Conservation (phyloP, 2,888 invertebrate genomes). For the Cheilosia variabilis region DNA sequence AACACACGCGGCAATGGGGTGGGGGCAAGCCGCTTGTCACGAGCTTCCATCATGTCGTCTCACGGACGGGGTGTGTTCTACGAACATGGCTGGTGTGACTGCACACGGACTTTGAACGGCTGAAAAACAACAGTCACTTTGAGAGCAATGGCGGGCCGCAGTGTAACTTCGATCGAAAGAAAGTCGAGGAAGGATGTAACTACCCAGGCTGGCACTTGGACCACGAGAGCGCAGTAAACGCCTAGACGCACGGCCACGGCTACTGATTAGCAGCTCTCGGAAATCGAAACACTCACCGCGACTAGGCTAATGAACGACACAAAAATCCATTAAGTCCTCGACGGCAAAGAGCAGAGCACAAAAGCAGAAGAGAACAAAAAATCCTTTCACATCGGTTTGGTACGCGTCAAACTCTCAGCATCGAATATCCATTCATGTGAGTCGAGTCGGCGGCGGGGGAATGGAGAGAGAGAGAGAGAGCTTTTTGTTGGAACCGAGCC, state of each 20-base stretch:
- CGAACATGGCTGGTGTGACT: slow-evolving; percentile 72
- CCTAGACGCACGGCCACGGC: slow-evolving; percentile 45
- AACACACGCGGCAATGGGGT: slow-evolving; percentile 37
- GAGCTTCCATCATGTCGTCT: slow-evolving; percentile 50
- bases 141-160: slow-evolving; percentile 52
- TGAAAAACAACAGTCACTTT: slow-evolving; percentile 74
- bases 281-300: slow-evolving; percentile 54
- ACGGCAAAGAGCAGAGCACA: no score
- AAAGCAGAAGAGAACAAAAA: slow-evolving; percentile 19
- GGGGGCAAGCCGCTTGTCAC: slow-evolving; percentile 35
- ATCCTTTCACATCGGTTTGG: slow-evolving; percentile 28
- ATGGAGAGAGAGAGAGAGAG: slow-evolving; percentile 38
- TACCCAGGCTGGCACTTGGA: slow-evolving; percentile 70
- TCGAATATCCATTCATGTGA: slow-evolving; percentile 50
- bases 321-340: slow-evolving; percentile 71
- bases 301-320: slow-evolving; percentile 71
- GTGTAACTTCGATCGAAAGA: slow-evolving; percentile 8
- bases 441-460: neutral
- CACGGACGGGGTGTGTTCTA: slow-evolving; percentile 51
- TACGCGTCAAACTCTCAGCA: slow-evolving; percentile 64
- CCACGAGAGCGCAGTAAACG: slow-evolving; percentile 49
- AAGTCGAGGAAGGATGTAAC: slow-evolving; percentile 67
- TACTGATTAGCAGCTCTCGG: slow-evolving; percentile 73
- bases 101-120: slow-evolving; percentile 65
- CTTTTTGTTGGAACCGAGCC: slow-evolving; percentile 54